These are phyloP conservation scores for Caloenas nicobarica DNA, from an alignment of 2,113 vertebrate genomes.

Conservation along the genomic window DNA sequence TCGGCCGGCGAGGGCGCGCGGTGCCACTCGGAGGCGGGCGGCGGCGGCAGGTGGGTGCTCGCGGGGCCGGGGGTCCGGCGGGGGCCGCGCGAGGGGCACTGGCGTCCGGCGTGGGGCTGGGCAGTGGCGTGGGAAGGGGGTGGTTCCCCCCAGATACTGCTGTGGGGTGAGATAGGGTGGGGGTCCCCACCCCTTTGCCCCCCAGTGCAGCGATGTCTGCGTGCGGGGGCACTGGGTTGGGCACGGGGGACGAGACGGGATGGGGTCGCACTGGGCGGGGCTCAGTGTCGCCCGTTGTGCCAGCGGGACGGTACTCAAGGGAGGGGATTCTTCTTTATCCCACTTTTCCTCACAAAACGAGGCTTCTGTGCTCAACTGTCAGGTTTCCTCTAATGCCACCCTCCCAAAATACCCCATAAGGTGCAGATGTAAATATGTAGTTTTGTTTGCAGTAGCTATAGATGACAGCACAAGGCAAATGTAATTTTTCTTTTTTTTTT, in stretches of 20 bases:
- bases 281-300: too few species aligned
- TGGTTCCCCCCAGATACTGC: rapidly evolving
- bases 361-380: not conserved
- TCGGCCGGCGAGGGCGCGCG: not conserved
- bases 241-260: rapidly evolving
- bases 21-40: not conserved
- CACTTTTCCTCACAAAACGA: not conserved
- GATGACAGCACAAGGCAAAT: not conserved
- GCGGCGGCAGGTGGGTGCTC: not conserved
- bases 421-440: rapidly evolving
- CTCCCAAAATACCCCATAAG: not conserved
- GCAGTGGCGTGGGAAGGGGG: not conserved
- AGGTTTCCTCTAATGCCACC: too few species aligned
- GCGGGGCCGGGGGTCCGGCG: not conserved
- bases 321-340: not conserved
- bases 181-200: not conserved
- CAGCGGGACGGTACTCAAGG: not conserved
- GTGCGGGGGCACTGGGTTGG: not conserved
- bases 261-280: rapidly evolving
- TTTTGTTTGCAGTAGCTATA: too few species aligned
- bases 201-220: rapidly evolving
- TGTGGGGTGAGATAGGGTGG: rapidly evolving
- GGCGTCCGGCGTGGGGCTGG: not conserved
- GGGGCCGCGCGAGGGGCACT: not conserved
- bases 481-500: not conserved